Base-by-base conservation (phyloP, 1,140 invertebrate genomes). In the Penaeus chinensis region DNA sequence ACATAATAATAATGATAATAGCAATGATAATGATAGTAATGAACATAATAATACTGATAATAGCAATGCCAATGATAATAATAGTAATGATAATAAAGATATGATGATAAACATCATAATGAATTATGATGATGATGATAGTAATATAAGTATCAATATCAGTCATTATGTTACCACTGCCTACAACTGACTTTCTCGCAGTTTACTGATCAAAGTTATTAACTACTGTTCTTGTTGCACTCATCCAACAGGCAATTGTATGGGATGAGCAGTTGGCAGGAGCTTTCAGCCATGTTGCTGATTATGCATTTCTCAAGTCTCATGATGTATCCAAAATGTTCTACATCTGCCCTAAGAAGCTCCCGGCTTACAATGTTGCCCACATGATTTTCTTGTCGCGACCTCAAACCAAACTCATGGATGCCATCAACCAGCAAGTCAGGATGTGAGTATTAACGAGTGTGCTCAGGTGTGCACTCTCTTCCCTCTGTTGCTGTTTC, bases 311-410 rank as follows among this genome's bases (percentile, higher is more conserved):
- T 19, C 92, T 99, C 1, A 94, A 95, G 91, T 96, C 97, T 89
- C 94, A 97, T 91, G 95, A 95, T 90, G 96, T 96, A 20, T 94
- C 93, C 16, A 95, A 96, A 91, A 95, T 97, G 95, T 95, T 96
- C 91, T 95, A 95, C 3, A 92, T 99, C 2, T 93, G 94, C 63
- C 92, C 94, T 0, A 95, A 95, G 4, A 94, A 94, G 27, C 92
- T 96, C 16, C 95, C 95, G 7, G 89, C 90, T 37, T 95, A 95
- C 90, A 95, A 96, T 24, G 94, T 91, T 78, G 92, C 95, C 89
- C 97, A 98, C 92, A 94, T 99, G 20, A 96, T 99, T 90, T 99
- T 98, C 91, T 96, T 99, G 88, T 94, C 96, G 11, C 93, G 97
- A 90, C 96, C 97, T 11, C 95, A 96, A 90, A 92, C 98, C 32